Evolutionary conservation across 2,888 invertebrate genomes (phyloP).

Genomic region (Melinopterus prodromus): DNA sequence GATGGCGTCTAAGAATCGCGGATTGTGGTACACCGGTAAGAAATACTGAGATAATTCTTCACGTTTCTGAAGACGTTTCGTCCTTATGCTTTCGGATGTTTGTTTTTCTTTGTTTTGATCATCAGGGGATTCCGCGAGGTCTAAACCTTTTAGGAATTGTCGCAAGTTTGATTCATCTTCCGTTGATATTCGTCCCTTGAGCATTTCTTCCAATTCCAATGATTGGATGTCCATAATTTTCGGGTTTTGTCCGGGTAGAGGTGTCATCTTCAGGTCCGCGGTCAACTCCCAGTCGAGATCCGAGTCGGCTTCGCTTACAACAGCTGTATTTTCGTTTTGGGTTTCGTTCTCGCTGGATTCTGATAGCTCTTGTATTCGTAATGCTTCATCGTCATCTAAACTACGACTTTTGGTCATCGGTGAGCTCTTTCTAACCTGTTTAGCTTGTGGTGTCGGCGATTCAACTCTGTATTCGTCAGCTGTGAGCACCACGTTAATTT

Average conservation of each 20-base stretch:
- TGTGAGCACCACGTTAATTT: constrained; percentile 32
- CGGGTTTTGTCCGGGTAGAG: background rate
- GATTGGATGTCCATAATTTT: background rate
- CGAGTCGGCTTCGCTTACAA: constrained; percentile 72
- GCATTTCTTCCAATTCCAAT: constrained; percentile 41
- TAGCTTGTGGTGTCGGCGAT: constrained; percentile 50
- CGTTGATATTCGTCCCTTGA: constrained; percentile 59
- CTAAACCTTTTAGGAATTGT: constrained; percentile 66
- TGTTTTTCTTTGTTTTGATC: constrained; percentile 51
- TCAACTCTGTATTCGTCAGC: constrained; percentile 55
- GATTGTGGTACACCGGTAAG: constrained; percentile 67
- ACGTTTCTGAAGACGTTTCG: constrained; percentile 64
- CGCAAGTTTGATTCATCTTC: constrained; percentile 67
- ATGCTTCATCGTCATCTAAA: constrained; percentile 56
- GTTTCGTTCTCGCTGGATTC: constrained; percentile 52
- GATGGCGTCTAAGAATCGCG: constrained; percentile 78
- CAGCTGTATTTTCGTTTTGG: constrained; percentile 60
- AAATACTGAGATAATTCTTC: constrained; percentile 66
- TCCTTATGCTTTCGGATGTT: constrained; percentile 52
- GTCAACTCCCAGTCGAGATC: constrained; percentile 69
- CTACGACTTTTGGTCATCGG: constrained; percentile 54
- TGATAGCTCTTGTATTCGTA: constrained; percentile 58
- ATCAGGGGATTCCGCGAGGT: constrained; percentile 64
- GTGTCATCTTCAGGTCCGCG: constrained; percentile 56
- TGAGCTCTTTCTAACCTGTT: constrained; percentile 18